Conservation (phyloP, 1,140 invertebrate species). For the Homalodisca vitripennis region DNA sequence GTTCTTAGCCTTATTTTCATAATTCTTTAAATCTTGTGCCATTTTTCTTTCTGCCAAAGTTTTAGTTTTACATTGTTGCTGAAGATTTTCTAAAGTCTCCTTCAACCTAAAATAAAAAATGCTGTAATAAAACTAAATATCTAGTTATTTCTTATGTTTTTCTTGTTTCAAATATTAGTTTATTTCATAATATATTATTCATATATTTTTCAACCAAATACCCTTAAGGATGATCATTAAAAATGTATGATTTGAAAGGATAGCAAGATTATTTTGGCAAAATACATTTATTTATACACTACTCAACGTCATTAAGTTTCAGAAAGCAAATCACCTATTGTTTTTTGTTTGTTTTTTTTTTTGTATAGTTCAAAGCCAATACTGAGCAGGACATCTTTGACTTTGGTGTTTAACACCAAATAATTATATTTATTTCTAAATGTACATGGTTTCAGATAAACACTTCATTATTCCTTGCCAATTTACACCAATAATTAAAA, state of each 20-base stretch:
- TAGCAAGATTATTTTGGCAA: background rate
- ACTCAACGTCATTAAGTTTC: no score
- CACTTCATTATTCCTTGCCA: no score
- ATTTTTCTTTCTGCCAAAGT: background rate
- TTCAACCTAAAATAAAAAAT: conserved; percentile 14
- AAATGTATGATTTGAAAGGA: background rate
- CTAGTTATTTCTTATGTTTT: background rate
- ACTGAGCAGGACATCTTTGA: no score
- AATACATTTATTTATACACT: background rate
- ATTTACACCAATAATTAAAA: no score
- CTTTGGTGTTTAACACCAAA: no score
- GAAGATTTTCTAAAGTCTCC: background rate
- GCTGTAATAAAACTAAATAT: background rate
- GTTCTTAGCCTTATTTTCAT: background rate
- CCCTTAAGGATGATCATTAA: background rate
- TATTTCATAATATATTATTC: background rate
- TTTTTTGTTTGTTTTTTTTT: no score
- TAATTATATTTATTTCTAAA: no score
- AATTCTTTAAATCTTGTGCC: background rate
- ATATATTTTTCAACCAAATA: background rate
- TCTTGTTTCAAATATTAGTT: background rate
- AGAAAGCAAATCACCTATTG: no score
- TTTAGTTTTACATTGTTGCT: background rate
- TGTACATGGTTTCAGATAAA: no score
- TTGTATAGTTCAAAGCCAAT: no score